Conservation (phyloP, 2,888 invertebrate species). For the Pardosa pseudoannulata region DNA sequence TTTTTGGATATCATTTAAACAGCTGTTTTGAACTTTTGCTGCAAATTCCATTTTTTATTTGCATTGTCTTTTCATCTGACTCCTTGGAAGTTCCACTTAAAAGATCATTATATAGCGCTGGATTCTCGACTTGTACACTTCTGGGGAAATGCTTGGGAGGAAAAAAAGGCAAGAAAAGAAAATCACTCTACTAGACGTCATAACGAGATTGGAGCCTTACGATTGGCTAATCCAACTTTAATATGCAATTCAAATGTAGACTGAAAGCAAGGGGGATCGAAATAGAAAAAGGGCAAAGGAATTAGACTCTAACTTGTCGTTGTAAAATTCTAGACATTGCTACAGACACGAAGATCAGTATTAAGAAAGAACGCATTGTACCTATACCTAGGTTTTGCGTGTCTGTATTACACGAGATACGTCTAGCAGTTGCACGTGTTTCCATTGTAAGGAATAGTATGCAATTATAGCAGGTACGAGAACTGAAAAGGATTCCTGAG, state of each 20-base stretch:
- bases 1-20: constrained; percentile 41
- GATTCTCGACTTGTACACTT: constrained; percentile 41
- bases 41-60: constrained; percentile 28
- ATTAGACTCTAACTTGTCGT: constrained; percentile 39
- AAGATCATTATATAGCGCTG: constrained; percentile 60
- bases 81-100: constrained; percentile 50
- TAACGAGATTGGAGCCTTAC: constrained; percentile 28
- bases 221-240: constrained; percentile 64
- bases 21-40: constrained; percentile 48
- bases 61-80: constrained; percentile 4
- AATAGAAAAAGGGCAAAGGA: constrained; percentile 9
- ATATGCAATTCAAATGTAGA: constrained; percentile 70
- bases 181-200: constrained; percentile 39
- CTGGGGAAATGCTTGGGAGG: not conserved
- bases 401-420: constrained; percentile 46
- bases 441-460: constrained; percentile 65
- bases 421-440: constrained; percentile 50
- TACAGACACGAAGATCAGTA: constrained; percentile 48
- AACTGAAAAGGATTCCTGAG: constrained; percentile 57
- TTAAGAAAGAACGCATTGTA: constrained; percentile 32
- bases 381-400: constrained; percentile 53
- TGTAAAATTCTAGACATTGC: constrained; percentile 57
- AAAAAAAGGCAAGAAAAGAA: constrained; percentile 28
- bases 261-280: constrained; percentile 10
- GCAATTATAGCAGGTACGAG: constrained; percentile 60